Conservation (phyloP, 2,888 invertebrate species). For the Brachypterus glaber region DNA sequence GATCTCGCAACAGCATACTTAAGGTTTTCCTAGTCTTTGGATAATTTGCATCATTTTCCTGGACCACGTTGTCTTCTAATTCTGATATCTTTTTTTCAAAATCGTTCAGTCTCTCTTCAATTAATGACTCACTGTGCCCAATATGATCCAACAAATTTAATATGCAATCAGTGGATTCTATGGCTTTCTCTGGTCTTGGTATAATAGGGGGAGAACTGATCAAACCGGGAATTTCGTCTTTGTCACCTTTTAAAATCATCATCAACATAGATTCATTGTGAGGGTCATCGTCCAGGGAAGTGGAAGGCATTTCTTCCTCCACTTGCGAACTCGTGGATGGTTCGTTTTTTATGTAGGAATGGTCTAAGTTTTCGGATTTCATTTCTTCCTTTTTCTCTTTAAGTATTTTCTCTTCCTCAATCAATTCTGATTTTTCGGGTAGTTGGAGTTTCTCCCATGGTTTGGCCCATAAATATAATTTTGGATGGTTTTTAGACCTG, state of each 20-base stretch:
- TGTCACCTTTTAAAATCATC: constrained; percentile 30
- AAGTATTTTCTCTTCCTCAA: constrained; percentile 26
- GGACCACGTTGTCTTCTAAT: constrained; percentile 50
- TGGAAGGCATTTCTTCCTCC: too few species aligned
- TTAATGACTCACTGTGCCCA: constrained; percentile 60
- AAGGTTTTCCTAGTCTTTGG: constrained; percentile 64
- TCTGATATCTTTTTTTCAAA: constrained; percentile 69
- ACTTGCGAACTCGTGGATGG: too few species aligned
- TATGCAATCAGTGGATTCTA: constrained; percentile 69
- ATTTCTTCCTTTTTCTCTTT: neutral
- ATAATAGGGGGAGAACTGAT: constrained; percentile 37
- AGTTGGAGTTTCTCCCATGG: constrained; percentile 59
- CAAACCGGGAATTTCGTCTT: constrained; percentile 20
- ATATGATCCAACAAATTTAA: constrained; percentile 68
- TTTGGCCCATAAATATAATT: constrained; percentile 78
- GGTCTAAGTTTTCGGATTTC: constrained; percentile 16
- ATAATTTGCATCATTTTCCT: constrained; percentile 49
- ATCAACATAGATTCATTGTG: constrained; percentile 32
- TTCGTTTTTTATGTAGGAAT: constrained; percentile 23
- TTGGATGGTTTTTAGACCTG: constrained; percentile 73
- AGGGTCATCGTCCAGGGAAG: constrained; percentile 19
- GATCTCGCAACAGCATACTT: constrained; percentile 63
- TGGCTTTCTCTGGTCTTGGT: constrained; percentile 75
- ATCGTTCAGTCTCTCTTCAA: constrained; percentile 61
- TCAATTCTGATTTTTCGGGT: constrained; percentile 30